Evolutionary conservation across 1,140 invertebrate species (phyloP), one percentile per base, ranked within the genome.

Genomic region (Hyles euphorbiae): DNA sequence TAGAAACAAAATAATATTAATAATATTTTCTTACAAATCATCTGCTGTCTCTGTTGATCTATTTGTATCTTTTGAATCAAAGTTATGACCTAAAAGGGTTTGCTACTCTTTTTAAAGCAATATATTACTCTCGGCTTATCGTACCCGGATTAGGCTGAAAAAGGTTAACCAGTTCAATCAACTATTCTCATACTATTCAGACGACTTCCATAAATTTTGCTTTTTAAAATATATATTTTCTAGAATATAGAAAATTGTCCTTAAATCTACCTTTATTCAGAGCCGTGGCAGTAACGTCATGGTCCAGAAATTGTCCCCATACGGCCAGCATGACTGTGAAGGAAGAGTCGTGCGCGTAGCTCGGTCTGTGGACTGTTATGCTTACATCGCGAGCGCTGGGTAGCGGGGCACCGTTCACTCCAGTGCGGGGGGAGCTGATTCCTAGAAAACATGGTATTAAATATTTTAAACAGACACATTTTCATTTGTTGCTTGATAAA

Each of bases 271-370:
- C 92, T 68, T 94, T 92, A 64, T 91, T 95, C 3, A 95, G 74
- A 0, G 95, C 95, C 0, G 95, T 97, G 2, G 94, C 94, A 0
- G 95, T 96, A 33, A 99, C 93, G 73, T 99, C 98, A 74, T 99
- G 98, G 83, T 99, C 98, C 10, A 99, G 70, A 83, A 99, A 99
- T 89, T 99, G 98, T 1, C 98, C 98, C 93, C 97, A 99, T 7
- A 96, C 94, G 0, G 95, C 94, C 49, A 96, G 72, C 94, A 96
- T 95, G 0, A 96, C 94, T 0, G 94, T 95, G 71, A 96, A 96
- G 40, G 92, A 89, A 0, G 93, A 91, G 81, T 96, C 95, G 34
- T 91, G 91, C 40, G 91, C 91, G 61, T 94, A 93, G 56, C 91
- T 91, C 0, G 94, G 93, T 5, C 94, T 86, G 81, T 96, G 94